Conservation (phyloP, 2,113 vertebrate genomes). For the Toxostoma redivivum region DNA sequence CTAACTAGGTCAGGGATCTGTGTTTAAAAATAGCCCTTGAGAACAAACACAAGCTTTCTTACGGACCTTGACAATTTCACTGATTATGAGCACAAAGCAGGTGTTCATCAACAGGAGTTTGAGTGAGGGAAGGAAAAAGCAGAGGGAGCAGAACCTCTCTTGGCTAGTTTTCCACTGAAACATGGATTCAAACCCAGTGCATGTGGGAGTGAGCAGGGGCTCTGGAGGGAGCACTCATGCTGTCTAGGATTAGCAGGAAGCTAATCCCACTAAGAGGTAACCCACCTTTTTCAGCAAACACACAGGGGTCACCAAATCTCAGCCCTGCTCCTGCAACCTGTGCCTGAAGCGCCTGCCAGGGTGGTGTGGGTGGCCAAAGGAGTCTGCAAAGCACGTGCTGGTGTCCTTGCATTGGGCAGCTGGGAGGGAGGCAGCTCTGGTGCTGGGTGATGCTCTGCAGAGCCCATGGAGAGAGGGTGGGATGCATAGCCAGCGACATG, state of each 20-base stretch:
- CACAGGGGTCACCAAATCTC: not conserved
- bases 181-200: not conserved
- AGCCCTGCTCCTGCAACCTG: not conserved
- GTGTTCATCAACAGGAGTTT: not conserved
- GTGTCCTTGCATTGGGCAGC: fast-evolving
- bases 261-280: not conserved
- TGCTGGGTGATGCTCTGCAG: not conserved
- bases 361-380: not conserved
- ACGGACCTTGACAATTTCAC: not conserved
- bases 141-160: not conserved
- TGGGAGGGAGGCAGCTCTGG: not conserved
- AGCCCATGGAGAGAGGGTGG: not conserved
- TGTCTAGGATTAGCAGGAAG: not conserved
- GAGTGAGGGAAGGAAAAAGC: not conserved
- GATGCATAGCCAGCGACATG: fast-evolving
- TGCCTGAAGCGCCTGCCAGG: fast-evolving
- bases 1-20: not conserved
- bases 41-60: not conserved
- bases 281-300: not conserved
- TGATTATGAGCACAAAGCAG: not conserved
- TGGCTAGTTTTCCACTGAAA: not conserved
- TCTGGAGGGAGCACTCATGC: not conserved
- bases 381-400: fast-evolving
- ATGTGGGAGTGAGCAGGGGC: not conserved
- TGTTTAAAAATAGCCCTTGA: not conserved